Percentiles rank a stretch among this genome's conserved stretches.
Conservation (phyloP, 2,797 vertebrate species). For the Liasis olivaceus region DNA sequence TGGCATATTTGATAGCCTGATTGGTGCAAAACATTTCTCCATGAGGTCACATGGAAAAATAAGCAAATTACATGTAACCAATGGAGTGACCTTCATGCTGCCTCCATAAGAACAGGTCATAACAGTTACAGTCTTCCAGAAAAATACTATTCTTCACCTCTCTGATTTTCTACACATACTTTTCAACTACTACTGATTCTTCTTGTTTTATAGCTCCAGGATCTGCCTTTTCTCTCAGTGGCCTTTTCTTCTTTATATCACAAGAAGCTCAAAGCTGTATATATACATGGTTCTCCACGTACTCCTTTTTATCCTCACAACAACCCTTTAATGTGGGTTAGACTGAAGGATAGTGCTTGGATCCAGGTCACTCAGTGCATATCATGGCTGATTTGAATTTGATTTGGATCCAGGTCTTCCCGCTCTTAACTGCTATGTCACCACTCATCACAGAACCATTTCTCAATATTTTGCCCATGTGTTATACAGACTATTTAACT, state of each 20-base stretch:
- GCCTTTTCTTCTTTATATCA: too few relatives aligned
- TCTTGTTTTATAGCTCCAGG: neutral
- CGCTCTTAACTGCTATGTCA: neutral
- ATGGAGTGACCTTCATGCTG: neutral
- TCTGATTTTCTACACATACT: neutral
- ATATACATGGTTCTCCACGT: neutral
- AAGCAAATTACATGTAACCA: neutral
- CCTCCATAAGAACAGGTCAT: neutral
- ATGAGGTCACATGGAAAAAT: neutral
- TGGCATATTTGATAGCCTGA: neutral
- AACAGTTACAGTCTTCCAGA: neutral
- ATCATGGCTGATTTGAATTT: neutral
- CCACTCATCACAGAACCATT: neutral
- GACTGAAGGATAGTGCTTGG: neutral
- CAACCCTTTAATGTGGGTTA: neutral
- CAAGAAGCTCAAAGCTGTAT: neutral
- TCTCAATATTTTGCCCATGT: neutral
- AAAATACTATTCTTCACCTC: neutral
- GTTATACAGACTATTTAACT: neutral
- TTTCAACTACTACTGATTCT: neutral
- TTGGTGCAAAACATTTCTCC: neutral
- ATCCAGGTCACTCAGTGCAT: neutral
- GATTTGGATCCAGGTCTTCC: neutral
- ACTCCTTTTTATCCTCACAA: neutral
- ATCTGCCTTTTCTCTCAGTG: neutral